A percentile compares a stretch with the other conserved stretches of the same genome.
Evolutionary conservation across 2,888 invertebrate genomes (phyloP).

Genomic region (Melinopterus prodromus): DNA sequence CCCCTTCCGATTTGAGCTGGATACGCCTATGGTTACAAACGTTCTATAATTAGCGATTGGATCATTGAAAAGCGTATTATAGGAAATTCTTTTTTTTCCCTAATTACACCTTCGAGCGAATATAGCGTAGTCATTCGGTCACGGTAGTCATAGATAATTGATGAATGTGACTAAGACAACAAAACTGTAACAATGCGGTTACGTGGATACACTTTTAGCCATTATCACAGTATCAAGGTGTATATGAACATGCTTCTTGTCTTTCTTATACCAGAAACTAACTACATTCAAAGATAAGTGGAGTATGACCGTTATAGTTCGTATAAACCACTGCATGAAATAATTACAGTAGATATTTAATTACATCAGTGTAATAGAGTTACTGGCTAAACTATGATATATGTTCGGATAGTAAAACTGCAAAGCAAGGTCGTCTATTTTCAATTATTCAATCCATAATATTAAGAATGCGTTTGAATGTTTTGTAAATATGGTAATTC

Average conservation of each 20-base stretch:
- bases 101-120: not conserved
- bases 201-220: not conserved
- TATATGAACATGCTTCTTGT: not conserved
- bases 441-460: not conserved
- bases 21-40: too few relatives aligned
- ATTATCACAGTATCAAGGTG: not conserved
- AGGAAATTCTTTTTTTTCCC: too few relatives aligned
- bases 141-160: not conserved
- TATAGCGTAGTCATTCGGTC: not conserved
- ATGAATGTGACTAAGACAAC: not conserved
- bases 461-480: too few relatives aligned
- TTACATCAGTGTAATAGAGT: not conserved
- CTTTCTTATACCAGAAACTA: not conserved
- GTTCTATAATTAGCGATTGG: too few relatives aligned
- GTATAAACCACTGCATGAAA: not conserved
- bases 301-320: not conserved
- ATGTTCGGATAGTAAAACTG: not conserved
- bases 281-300: not conserved
- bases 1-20: too few relatives aligned
- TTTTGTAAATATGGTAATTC: not conserved
- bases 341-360: not conserved
- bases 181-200: not conserved
- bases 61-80: too few relatives aligned
- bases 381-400: not conserved
- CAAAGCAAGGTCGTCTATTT: not conserved